phyloP scores from a whole-genome alignment of 2,113 vertebrate species.

The Bostrychus sinensis region DNA sequence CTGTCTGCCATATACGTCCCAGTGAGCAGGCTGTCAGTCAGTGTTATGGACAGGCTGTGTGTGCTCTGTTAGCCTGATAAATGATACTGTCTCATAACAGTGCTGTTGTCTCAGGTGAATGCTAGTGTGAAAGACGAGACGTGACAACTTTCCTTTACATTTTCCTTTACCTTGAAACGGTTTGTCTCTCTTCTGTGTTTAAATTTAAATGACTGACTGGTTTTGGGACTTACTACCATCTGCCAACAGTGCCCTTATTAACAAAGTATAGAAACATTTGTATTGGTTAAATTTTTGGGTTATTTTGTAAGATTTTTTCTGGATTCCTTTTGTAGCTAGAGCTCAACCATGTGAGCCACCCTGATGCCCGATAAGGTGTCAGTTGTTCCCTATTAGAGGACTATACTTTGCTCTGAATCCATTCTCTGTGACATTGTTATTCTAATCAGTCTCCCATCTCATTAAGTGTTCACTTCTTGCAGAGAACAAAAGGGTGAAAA shows the following conservation, averaged over 20 bases:
- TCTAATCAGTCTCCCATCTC: background rate
- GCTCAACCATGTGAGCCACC: too few species aligned
- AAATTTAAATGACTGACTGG: conserved; percentile 20
- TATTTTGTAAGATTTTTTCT: too few species aligned
- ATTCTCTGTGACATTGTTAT: too few species aligned
- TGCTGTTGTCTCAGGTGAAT: background rate
- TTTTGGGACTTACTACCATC: background rate
- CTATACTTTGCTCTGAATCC: background rate
- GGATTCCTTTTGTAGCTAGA: too few species aligned
- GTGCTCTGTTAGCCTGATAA: conserved; percentile 40
- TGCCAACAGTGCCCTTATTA: too few species aligned
- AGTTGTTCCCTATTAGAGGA: too few species aligned
- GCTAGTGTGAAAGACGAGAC: background rate
- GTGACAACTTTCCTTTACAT: background rate
- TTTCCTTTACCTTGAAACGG: too few species aligned
- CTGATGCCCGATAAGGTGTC: too few species aligned
- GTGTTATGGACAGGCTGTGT: conserved; percentile 47
- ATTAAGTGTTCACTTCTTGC: too few species aligned
- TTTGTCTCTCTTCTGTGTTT: background rate
- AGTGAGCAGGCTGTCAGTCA: conserved; percentile 32
- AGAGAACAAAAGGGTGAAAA: background rate
- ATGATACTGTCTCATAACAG: conserved; percentile 11
- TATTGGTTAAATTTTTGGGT: too few species aligned
- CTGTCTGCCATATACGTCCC: conserved; percentile 4
- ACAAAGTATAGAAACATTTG: too few species aligned